These are phyloP conservation scores for Amphipyra berbera DNA, from an alignment of 2,888 invertebrate species.

Conservation along the genomic window DNA sequence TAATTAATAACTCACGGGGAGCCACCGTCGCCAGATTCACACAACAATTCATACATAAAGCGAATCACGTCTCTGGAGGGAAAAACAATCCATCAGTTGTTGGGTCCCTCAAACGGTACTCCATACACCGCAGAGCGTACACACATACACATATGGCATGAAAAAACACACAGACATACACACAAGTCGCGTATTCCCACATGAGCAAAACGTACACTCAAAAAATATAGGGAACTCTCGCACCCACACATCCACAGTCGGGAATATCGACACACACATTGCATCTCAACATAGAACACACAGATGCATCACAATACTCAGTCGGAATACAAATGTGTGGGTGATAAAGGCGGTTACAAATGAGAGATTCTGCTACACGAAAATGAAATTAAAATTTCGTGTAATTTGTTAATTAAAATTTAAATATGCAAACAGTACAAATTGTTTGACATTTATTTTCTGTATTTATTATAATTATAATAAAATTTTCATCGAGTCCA, in stretches of 20 bases:
- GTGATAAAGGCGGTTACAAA: conserved; percentile 53
- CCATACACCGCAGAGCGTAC: conserved; percentile 61
- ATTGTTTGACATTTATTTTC: conserved; percentile 2
- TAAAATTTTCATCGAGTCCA: no score
- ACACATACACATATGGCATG: conserved; percentile 36
- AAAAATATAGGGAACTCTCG: conserved; percentile 45
- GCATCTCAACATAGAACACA: conserved; percentile 35
- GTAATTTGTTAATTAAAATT: conserved; percentile 13
- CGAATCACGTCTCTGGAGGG: conserved; percentile 67
- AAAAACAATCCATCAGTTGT: conserved; percentile 75
- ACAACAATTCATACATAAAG: conserved; percentile 66
- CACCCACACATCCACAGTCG: conserved; percentile 39
- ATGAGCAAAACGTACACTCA: conserved; percentile 44
- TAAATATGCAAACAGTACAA: conserved; percentile 10
- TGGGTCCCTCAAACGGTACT: conserved; percentile 69
- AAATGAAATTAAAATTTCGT: conserved; percentile 7
- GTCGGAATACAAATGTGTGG: conserved; percentile 54
- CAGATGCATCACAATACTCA: conserved; percentile 58
- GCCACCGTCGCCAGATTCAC: conserved; percentile 55
- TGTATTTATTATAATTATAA: background rate
- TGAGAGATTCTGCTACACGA: conserved; percentile 23
- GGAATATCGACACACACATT: conserved; percentile 53
- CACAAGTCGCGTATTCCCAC: conserved; percentile 11
- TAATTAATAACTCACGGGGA: conserved; percentile 59
- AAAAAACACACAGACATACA: conserved; percentile 29